Evolutionary conservation across 2,113 vertebrate genomes (phyloP), one percentile per base, ranked within the genome.

Genomic region (Chloebia gouldiae): DNA sequence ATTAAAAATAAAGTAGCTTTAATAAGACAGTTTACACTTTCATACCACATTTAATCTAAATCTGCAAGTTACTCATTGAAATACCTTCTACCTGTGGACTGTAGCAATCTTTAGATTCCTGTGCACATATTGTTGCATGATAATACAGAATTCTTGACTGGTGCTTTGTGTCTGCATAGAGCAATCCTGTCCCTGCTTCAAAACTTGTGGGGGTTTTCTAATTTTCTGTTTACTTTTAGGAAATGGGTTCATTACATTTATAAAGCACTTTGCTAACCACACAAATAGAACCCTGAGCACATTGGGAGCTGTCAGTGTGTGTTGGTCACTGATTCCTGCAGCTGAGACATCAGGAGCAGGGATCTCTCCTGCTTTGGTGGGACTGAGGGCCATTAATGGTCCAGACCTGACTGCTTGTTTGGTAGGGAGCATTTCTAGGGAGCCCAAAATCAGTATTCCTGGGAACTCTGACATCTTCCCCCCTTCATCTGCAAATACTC

Each of bases 1-100:
- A 88, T 91, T 86, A 45, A 69, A 86, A 80, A 76, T 60, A 80
- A 68, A 78, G 91, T 65, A 59, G 28, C 50, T 68, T 51, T 61
- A 75, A 73, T 87, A 15, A 68, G 16, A 51, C 47, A 54, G 68
- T 44, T 63, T 84, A 75, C 15, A 35, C 45, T 92, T 83, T 71
- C 39, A 44, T 66, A 59, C 14, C 24, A 51, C 40, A 31, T 79
- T 69, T 95, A 56, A 76, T 92, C 64, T 81, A 68, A 60, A 91
- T 68, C 54, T 66, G 15, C 28, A 57, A 47, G 18, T 73, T 70
- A 50, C 30, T 76, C 2, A 60, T 83, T 2, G 1, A 50, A 81
- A 35, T 73, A 24, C 40, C 27, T 60, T 53, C 30, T 57, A 30
- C 30, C 21, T 81, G 81, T 71, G 60, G 42, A 17, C 39, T 54